Conservation (phyloP, 2,888 invertebrate species). For the Fabriciana adippe region DNA sequence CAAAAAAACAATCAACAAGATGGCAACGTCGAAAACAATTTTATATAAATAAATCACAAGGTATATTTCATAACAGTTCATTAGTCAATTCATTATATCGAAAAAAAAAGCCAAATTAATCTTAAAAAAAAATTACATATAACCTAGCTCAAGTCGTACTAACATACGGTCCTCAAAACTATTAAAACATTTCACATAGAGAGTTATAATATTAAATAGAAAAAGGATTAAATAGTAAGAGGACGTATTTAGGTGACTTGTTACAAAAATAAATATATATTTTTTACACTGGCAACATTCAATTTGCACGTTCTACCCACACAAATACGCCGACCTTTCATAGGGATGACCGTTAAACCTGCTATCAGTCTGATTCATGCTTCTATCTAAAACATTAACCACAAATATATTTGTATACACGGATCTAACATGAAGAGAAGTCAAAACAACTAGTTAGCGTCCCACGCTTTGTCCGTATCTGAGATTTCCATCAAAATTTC, state of each 20-base stretch:
- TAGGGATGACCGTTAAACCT: constrained; percentile 62
- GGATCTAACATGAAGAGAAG: constrained; percentile 71
- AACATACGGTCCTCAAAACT: too few species aligned
- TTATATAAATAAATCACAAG: neutral
- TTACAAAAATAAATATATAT: neutral
- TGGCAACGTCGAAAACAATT: constrained; percentile 1
- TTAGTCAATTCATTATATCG: constrained; percentile 2
- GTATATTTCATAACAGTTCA: constrained; percentile 3
- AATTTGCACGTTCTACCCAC: constrained; percentile 37
- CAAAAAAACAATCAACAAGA: constrained; percentile 3
- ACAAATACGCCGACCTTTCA: constrained; percentile 57
- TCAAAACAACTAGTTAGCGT: constrained; percentile 41
- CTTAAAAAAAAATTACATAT: neutral
- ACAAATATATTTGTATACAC: constrained; percentile 75
- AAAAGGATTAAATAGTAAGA: neutral
- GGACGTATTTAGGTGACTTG: neutral
- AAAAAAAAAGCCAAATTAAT: neutral
- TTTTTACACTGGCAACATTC: constrained; percentile 24
- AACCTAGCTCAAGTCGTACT: too few species aligned
- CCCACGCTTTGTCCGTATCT: constrained; percentile 6
- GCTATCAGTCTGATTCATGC: constrained; percentile 71
- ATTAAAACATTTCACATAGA: too few species aligned
- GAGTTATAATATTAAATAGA: too few species aligned
- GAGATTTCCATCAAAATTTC: constrained; percentile 20
- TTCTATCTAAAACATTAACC: constrained; percentile 69